phyloP scores from a whole-genome alignment of 2,888 invertebrate species.

The Ferdinandea cuprea region DNA sequence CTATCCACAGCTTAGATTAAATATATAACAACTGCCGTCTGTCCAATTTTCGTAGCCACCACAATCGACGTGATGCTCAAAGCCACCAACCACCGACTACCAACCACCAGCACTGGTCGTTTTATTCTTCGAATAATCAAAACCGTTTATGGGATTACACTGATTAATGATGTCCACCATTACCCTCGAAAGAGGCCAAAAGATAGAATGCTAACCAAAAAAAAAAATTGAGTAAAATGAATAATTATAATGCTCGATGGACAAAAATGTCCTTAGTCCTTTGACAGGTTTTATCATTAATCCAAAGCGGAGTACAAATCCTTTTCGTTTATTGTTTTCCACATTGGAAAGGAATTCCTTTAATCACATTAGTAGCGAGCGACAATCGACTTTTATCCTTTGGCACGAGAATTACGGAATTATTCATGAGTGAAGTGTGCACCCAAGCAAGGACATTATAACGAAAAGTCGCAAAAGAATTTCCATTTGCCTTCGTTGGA shows the following conservation, averaged over 20 bases:
- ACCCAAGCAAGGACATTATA: constrained; percentile 56
- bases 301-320: constrained; percentile 63
- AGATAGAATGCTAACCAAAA: constrained; percentile 22
- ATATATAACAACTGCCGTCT: constrained; percentile 44
- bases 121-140: constrained; percentile 46
- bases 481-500: constrained; percentile 25
- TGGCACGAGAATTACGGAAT: constrained; percentile 37
- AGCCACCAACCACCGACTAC: constrained; percentile 17
- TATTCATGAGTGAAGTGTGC: constrained; percentile 71
- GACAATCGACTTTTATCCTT: constrained; percentile 43
- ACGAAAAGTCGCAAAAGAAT: constrained; percentile 54
- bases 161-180: constrained; percentile 72
- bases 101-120: constrained; percentile 6
- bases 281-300: constrained; percentile 71
- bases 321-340: constrained; percentile 66
- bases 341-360: constrained; percentile 65
- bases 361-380: constrained; percentile 69
- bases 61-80: constrained; percentile 24
- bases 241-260: constrained; percentile 70
- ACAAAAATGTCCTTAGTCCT: constrained; percentile 61
- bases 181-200: constrained; percentile 61
- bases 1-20: constrained; percentile 32
- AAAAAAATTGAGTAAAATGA: constrained; percentile 44
- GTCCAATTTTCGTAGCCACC: constrained; percentile 8
- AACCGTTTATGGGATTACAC: constrained; percentile 63